phyloP scores from a whole-genome alignment of 2,888 invertebrate genomes.

The Chrysolina haemoptera region DNA sequence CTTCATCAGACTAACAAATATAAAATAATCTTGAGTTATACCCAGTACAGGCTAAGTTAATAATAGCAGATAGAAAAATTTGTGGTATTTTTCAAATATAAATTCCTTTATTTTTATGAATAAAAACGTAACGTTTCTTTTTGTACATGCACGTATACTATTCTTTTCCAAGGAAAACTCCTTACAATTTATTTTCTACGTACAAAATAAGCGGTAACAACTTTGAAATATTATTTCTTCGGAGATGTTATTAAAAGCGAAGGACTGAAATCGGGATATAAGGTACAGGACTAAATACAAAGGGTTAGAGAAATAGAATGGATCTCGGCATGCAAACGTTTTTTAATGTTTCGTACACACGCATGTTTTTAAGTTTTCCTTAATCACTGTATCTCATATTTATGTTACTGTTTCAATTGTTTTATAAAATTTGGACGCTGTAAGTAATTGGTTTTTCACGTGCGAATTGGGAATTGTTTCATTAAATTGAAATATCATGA shows the following conservation, averaged over 20 bases:
- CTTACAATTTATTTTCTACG: neutral
- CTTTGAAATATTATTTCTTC: conserved; percentile 44
- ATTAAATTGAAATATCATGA: conserved; percentile 29
- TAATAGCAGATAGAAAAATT: too few species aligned
- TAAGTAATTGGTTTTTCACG: conserved; percentile 60
- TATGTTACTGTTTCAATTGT: conserved; percentile 60
- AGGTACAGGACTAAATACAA: conserved; percentile 53
- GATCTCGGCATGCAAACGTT: conserved; percentile 57
- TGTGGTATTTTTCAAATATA: too few species aligned
- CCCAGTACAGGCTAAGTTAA: too few species aligned
- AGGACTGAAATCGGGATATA: conserved; percentile 46
- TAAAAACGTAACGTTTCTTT: too few species aligned
- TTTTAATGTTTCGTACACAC: conserved; percentile 68
- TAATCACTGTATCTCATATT: conserved; percentile 60
- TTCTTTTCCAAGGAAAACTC: neutral
- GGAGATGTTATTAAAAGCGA: conserved; percentile 51
- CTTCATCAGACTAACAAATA: too few species aligned
- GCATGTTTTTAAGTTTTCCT: conserved; percentile 66
- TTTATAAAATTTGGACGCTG: conserved; percentile 58
- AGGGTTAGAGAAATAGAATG: conserved; percentile 58
- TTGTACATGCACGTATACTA: neutral
- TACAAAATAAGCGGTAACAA: conserved; percentile 34
- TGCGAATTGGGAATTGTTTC: conserved; percentile 44
- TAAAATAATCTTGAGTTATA: too few species aligned
- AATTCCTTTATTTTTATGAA: too few species aligned